phyloP scores from a whole-genome alignment of 2,888 invertebrate species.

The Sphaeridia pumilis region DNA sequence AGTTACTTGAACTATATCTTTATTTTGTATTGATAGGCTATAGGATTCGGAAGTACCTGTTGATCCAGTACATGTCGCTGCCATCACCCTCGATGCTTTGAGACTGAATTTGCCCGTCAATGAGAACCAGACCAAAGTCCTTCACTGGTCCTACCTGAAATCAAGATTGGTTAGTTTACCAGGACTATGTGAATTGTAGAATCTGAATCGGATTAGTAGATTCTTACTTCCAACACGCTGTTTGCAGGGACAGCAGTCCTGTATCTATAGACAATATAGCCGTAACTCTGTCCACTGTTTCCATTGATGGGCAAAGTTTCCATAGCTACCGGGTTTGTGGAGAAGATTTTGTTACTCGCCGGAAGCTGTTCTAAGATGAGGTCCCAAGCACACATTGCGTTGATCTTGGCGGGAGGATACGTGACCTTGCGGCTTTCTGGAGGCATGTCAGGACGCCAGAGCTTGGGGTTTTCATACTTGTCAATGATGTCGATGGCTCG shows the following conservation, averaged over 20 bases:
- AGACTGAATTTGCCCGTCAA: slow-evolving; percentile 40
- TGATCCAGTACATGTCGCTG: slow-evolving; percentile 22
- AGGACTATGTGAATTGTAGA: neutral
- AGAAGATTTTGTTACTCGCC: neutral
- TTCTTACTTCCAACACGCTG: neutral
- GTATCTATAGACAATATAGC: slow-evolving; percentile 46
- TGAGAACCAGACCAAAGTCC: slow-evolving; percentile 46
- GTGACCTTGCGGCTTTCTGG: slow-evolving; percentile 36
- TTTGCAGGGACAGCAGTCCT: slow-evolving; percentile 10
- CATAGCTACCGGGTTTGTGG: slow-evolving; percentile 37
- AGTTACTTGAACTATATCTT: neutral
- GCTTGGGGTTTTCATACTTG: slow-evolving; percentile 35
- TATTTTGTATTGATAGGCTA: too few relatives aligned
- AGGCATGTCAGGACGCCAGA: slow-evolving; percentile 38
- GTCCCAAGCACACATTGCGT: slow-evolving; percentile 26
- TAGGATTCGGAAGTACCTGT: slow-evolving; percentile 14
- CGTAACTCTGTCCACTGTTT: slow-evolving; percentile 47
- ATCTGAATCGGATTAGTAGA: neutral
- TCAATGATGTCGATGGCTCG: slow-evolving; percentile 51
- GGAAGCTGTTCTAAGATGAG: slow-evolving; percentile 34
- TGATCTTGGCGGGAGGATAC: slow-evolving; percentile 37
- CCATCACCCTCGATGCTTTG: slow-evolving; percentile 1
- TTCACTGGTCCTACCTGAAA: slow-evolving; percentile 40
- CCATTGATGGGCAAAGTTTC: slow-evolving; percentile 40
- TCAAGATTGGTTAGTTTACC: slow-evolving; percentile 3